These are phyloP conservation scores for Eumerus sabulonum DNA, from an alignment of 2,888 invertebrate genomes.

Conservation along the genomic window DNA sequence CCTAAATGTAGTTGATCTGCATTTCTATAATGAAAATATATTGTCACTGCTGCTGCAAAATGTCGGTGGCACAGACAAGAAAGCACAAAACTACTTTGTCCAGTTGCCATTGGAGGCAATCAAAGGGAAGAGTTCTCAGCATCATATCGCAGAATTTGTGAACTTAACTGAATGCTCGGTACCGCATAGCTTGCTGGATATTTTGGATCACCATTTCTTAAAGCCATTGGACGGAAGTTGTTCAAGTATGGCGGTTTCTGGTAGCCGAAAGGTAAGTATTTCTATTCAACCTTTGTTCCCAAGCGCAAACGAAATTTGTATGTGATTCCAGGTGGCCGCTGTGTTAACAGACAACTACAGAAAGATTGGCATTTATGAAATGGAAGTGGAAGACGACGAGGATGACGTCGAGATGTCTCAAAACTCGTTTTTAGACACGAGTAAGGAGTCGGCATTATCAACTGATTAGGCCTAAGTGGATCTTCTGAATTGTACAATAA, in stretches of 20 bases:
- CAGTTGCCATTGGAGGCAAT: constrained; percentile 78
- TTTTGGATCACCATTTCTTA: constrained; percentile 80
- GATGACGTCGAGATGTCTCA: constrained; percentile 85
- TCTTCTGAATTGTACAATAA: neutral
- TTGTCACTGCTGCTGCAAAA: constrained; percentile 86
- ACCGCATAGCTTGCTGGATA: constrained; percentile 80
- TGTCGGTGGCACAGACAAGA: constrained; percentile 79
- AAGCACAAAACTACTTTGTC: constrained; percentile 79
- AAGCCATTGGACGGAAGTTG: constrained; percentile 84
- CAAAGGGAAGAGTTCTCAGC: constrained; percentile 78
- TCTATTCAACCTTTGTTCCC: neutral
- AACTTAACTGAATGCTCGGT: constrained; percentile 72
- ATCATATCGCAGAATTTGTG: constrained; percentile 72
- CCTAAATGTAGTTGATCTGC: constrained; percentile 83
- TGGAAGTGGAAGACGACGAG: constrained; percentile 95
- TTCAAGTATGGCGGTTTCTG: constrained; percentile 89
- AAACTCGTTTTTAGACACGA: constrained; percentile 76
- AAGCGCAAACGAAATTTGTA: neutral
- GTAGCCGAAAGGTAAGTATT: constrained; percentile 80
- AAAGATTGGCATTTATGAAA: constrained; percentile 92
- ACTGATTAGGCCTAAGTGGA: constrained; percentile 36
- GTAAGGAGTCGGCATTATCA: constrained; percentile 75
- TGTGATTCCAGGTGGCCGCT: constrained; percentile 84
- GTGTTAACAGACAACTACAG: constrained; percentile 88
- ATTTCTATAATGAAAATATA: constrained; percentile 85